A percentile compares a stretch with the other conserved stretches of the same genome.
phyloP scores from a whole-genome alignment of 37 sponge, comb jelly and placozoan genomes.

The Beroe ovata region DNA sequence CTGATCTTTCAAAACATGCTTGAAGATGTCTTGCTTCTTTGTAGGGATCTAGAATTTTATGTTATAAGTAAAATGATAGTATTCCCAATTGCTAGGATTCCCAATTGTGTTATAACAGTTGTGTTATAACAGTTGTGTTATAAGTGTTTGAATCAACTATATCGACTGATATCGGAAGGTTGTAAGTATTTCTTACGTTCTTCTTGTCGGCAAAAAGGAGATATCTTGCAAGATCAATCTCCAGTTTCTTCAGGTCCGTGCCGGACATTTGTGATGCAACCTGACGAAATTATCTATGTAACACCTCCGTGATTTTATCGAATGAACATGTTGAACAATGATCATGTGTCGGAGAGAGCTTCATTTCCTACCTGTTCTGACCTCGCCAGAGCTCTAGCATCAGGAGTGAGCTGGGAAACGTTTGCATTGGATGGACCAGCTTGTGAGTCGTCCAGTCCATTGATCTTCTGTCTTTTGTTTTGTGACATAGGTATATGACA shows the following conservation, averaged over 20 bases:
- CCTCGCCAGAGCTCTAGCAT: conserved; percentile 10
- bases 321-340: too few species aligned
- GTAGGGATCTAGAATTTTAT: conserved; percentile 55
- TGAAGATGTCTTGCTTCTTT: conserved; percentile 17
- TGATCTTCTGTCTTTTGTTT: conserved; percentile 27
- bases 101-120: too few species aligned
- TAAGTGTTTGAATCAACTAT: too few species aligned
- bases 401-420: conserved; percentile 23
- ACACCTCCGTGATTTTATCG: too few species aligned
- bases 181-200: conserved; percentile 21
- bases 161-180: too few species aligned
- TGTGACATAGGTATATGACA: too few species aligned
- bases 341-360: too few species aligned
- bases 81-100: too few species aligned
- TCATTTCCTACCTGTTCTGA: conserved; percentile 36
- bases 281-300: too few species aligned
- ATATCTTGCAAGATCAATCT: conserved; percentile 23
- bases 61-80: too few species aligned
- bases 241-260: conserved; percentile 28
- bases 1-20: conserved; percentile 45
- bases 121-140: too few species aligned
- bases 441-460: conserved; percentile 18
- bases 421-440: background rate
- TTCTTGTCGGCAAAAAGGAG: conserved; percentile 65
- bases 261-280: conserved; percentile 19